These are phyloP conservation scores for Tipula unca DNA, from an alignment of 2,888 invertebrate species.

Conservation along the genomic window DNA sequence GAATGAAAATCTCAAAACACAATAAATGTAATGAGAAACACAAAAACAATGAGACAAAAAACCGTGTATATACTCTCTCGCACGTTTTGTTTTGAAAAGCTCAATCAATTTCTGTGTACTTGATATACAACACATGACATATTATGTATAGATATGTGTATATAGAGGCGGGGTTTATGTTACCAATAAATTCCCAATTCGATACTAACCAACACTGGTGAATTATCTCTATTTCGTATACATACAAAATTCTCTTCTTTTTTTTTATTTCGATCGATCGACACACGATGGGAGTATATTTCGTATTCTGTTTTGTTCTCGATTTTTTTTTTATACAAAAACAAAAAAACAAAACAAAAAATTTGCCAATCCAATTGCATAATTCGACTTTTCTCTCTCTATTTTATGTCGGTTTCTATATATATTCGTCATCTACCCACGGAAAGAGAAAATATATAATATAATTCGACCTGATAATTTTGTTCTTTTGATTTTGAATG, in stretches of 20 bases:
- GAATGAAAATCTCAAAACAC: conserved; percentile 15
- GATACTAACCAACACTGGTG: not conserved
- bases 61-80: not conserved
- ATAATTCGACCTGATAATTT: not conserved
- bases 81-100: not conserved
- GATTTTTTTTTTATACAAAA: too few species aligned
- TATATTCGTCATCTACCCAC: not conserved
- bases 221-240: not conserved
- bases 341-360: not conserved
- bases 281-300: not conserved
- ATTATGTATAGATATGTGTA: not conserved
- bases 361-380: not conserved
- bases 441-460: not conserved
- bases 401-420: not conserved
- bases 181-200: not conserved
- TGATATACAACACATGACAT: not conserved
- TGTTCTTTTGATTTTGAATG: not conserved
- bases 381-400: not conserved
- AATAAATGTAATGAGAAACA: not conserved
- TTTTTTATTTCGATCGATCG: not conserved
- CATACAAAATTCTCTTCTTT: not conserved
- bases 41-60: not conserved
- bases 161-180: not conserved
- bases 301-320: not conserved
- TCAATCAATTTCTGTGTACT: not conserved